Evolutionary conservation across 2,797 vertebrate species (phyloP), one percentile per base, ranked within the genome.

Genomic region (Ceyx erithaca): DNA sequence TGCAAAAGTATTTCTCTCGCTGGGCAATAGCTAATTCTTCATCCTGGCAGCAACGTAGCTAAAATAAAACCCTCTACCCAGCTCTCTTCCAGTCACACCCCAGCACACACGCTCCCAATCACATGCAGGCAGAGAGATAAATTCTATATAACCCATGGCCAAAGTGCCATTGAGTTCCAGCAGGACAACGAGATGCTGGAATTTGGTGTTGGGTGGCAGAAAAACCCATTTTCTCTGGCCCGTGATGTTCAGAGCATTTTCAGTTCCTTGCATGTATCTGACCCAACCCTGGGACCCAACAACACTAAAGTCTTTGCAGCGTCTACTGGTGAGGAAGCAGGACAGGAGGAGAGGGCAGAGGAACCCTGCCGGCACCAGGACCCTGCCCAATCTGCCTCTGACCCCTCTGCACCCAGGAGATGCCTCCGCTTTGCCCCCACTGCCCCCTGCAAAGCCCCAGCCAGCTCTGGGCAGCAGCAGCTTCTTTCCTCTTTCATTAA

Each of bases 1-100:
- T 7, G 11, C 68, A 94, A 75, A 90, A 94, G 78, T 90, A 52
- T 93, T 96, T 94, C 83, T 82, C 86, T 90, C 51, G 59, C 84
- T 81, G 83, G 80, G 66, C 54, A 85, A 26, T 14, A 76, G 77
- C 79, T 92, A 73, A 90, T 95, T 81, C 93, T 89, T 97, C 94
- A 94, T 85, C 89, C 41, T 18, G 58, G 64, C 10, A 55, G 71
- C 37, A 89, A 91, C 4, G n/a, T 7, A 85, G 89, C 57, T 79
- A 78, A 75, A 78, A 95, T 58, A 80, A 55, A 66, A 91, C 48
- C 43, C 71, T 81, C 41, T 59, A 15, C 70, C 90, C 61, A 0
- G 2, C 49, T 84, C 69, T 68, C 35, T 30, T 57, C 45, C 48
- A 28, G 68, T 64, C 80, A 68, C 62, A 83, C 62, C 80, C 82